Evolutionary conservation across 2,113 vertebrate genomes (phyloP).

Genomic region (Scomber colias): DNA sequence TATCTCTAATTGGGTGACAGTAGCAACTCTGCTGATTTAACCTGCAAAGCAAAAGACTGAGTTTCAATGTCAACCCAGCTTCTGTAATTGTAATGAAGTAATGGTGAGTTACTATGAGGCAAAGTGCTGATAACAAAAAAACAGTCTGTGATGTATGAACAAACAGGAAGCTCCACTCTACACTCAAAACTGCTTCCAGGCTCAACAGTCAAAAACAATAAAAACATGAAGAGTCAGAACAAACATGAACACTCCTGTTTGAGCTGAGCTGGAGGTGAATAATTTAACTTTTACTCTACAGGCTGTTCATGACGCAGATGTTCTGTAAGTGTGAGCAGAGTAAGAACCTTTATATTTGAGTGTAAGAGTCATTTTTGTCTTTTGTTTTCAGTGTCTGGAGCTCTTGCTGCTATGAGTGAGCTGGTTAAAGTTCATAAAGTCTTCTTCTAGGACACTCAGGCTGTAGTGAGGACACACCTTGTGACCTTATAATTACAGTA

Average conservation of each 20-base stretch:
- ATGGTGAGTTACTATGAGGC: background rate
- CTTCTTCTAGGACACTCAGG: no score
- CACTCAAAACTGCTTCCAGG: background rate
- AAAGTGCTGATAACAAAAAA: background rate
- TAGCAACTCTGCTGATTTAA: no score
- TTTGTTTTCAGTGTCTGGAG: no score
- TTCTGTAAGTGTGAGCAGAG: no score
- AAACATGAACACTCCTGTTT: background rate
- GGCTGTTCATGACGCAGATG: background rate
- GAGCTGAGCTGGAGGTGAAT: background rate
- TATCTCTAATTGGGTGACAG: no score
- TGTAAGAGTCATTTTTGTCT: background rate
- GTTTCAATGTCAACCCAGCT: background rate
- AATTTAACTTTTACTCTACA: background rate
- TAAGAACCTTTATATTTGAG: no score
- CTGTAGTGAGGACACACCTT: no score
- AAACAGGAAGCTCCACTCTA: background rate
- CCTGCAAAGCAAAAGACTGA: no score
- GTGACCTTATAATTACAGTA: no score
- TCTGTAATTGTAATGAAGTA: background rate
- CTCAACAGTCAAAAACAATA: background rate
- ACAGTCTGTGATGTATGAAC: background rate
- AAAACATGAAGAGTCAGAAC: background rate
- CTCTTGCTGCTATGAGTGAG: no score
- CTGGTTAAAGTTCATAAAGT: no score